Evolutionary conservation across 1,140 invertebrate genomes (phyloP), one percentile per base, ranked within the genome.

Genomic region (Drosophila murphyi): DNA sequence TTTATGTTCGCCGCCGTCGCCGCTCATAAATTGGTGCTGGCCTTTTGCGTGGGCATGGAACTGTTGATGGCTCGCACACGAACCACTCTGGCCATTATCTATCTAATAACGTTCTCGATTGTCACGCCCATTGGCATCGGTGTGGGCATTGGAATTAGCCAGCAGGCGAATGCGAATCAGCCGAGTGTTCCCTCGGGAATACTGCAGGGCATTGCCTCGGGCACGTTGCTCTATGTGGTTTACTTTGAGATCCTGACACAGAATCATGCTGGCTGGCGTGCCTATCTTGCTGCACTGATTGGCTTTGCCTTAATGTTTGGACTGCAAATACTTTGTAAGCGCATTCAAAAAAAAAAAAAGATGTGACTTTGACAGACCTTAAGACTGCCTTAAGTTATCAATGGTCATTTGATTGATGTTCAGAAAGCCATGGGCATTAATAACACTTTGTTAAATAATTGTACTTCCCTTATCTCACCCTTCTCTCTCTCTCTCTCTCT

Each of bases 211-310:
- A 94, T 98, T 92, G 97, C 97, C 0, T 96, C 96, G 34, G 97
- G 97, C 5, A 98, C 97, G 0, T 93, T 98, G 1, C 94, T 98
- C 0, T 98, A 98, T 92, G 97, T 98, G 51, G 96, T 97, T 3
- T 98, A 98, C 94, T 98, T 98, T 92, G 97, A 98, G 93, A 96
- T 98, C 8, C 94, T 98, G 50, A 96, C 96, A 35, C 93, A 96
- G 51, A 96, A 96, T 86, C 94, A 96, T 54, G 94, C 95, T 28
- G 96, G 96, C 1, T 93, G 97, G 50, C 85, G 95, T 2, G 96
- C 97, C 76, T 94, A 96, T 56, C 51, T 95, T 1, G 94, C 96
- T 1, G 95, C 97, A 12, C 80, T 97, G n/a, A 80, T 95, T 29
- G 97, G 96, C 55, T 97, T 97, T 91, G 92, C 93, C 60, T 91